Percentiles rank a stretch among this genome's conserved stretches.
phyloP scores from a whole-genome alignment of 2,888 invertebrate species.

The Microctonus brassicae region DNA sequence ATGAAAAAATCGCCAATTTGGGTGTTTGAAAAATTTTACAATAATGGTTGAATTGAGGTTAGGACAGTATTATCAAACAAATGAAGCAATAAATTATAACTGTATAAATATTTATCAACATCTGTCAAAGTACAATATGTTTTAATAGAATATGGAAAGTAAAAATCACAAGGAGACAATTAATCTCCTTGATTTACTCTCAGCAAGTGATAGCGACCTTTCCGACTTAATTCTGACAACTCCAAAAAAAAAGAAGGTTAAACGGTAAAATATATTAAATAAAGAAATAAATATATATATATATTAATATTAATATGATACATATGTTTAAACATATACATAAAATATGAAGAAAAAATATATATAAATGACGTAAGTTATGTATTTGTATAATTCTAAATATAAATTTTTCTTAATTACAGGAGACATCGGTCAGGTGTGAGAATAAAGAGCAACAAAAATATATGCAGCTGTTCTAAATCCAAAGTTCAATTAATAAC shows the following conservation, averaged over 20 bases:
- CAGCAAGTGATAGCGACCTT: constrained; percentile 75
- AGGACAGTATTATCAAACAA: not conserved
- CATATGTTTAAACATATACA: no score
- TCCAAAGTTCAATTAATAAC: constrained; percentile 56
- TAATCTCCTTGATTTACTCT: constrained; percentile 75
- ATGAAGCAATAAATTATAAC: not conserved
- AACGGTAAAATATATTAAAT: constrained; percentile 71
- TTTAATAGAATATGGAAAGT: constrained; percentile 56
- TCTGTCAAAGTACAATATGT: not conserved
- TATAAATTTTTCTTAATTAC: constrained; percentile 30
- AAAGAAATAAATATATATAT: no score
- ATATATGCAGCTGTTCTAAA: constrained; percentile 53
- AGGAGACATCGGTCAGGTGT: constrained; percentile 55
- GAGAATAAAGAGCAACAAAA: constrained; percentile 47
- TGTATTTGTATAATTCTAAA: not conserved
- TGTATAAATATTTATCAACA: not conserved
- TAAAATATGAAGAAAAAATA: not conserved
- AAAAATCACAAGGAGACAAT: constrained; percentile 75
- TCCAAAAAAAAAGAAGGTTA: constrained; percentile 74
- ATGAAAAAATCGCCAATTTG: no score
- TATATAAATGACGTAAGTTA: no score
- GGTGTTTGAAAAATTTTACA: not conserved
- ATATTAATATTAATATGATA: no score
- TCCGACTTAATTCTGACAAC: constrained; percentile 72
- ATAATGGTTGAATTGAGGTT: not conserved